Conservation (phyloP, 2,888 invertebrate species). For the Catocala sponsa region DNA sequence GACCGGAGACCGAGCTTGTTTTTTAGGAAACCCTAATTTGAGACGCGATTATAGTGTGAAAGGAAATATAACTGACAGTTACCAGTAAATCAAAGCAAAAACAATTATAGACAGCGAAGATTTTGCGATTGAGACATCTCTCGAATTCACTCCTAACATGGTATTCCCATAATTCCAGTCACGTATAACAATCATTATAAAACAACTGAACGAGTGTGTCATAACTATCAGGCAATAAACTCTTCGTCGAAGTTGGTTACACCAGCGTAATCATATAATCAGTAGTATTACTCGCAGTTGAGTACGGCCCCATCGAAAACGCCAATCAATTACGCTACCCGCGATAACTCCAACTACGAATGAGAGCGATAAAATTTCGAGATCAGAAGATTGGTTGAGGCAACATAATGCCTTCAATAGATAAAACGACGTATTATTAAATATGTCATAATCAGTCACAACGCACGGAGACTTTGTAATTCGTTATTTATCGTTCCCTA, state of each 20-base stretch:
- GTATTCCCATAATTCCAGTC: conserved; percentile 1
- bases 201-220: conserved; percentile 1
- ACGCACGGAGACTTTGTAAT: conserved; percentile 40
- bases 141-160: not conserved
- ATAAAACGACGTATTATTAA: conserved; percentile 36
- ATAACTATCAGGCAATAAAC: conserved; percentile 2
- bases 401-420: conserved; percentile 29
- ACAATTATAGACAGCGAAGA: not conserved
- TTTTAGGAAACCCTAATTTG: conserved; percentile 36
- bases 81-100: not conserved
- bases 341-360: conserved; percentile 33
- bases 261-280: not conserved
- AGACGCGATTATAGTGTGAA: conserved; percentile 30
- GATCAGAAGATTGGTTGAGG: conserved; percentile 44
- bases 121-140: no score
- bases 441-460: conserved; percentile 44
- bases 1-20: conserved; percentile 47
- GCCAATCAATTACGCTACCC: conserved; percentile 21
- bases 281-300: not conserved
- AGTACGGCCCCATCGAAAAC: conserved; percentile 22
- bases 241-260: conserved; percentile 4
- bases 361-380: conserved; percentile 32
- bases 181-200: conserved; percentile 4
- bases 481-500: conserved; percentile 58
- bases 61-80: conserved; percentile 17